Evolutionary conservation across 2,888 invertebrate genomes (phyloP), one percentile per base, ranked within the genome.

Genomic region (Desoria tigrina): DNA sequence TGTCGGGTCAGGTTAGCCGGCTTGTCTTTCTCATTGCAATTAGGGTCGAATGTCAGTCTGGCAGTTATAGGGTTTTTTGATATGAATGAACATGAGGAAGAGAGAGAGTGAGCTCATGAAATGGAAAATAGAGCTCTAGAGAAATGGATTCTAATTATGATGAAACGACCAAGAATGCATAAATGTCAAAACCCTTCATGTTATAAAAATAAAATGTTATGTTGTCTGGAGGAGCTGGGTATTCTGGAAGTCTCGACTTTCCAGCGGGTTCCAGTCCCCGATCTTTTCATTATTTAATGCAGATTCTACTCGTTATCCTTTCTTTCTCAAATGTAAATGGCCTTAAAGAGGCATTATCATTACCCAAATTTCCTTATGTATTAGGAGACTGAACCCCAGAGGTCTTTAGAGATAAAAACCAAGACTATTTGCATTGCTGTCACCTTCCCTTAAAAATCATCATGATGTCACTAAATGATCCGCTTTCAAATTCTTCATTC

Each of bases 81-180:
- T 9, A 18, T 11, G 26, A 26, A 6, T 53, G 42, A 39, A 18
- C 16, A 21, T 42, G 27, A 32, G 42, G 16, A 9, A 45, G 18
- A 50, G 49, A 32, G 60, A 45, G 18, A 50, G 49, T 23, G 60
- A 51, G 59, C 26, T 54, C 28, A 53, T 57, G 54, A 26, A 53
- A 32, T 32, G 32, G 32, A 42, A 23, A 39, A 32, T 32, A 32
- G 32, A 32, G 11, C 32, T 32, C 32, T 58, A 55, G 60, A 55
- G 63, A 60, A 63, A 63, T 63, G 63, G 63, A 63, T 63, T 63
- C 67, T 67, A 63, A 67, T 67, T 67, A 63, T 67, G 60, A 61
- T 67, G 67, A 61, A 67, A 58, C 56, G 68, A 68, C 59, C 59
- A 66, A 63, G 63, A 66, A 66, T 62, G 61, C 61, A 66, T 62